These are phyloP conservation scores for Drosophila sucinea DNA, from an alignment of 1,140 invertebrate genomes.

Conservation along the genomic window DNA sequence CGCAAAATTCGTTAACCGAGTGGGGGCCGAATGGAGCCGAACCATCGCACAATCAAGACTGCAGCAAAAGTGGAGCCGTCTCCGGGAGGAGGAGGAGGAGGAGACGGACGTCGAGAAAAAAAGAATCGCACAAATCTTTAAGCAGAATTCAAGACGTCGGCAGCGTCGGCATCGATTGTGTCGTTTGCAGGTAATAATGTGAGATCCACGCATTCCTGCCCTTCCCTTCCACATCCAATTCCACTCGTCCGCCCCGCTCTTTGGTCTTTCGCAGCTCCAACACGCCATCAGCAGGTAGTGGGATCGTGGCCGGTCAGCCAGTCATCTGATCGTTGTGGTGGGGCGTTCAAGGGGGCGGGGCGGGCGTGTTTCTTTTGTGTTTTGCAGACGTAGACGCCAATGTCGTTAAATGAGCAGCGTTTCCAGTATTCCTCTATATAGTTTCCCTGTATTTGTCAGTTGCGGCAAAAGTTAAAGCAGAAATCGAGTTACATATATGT, in stretches of 20 bases:
- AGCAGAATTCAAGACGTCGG: conserved; percentile 66
- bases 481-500: conserved; percentile 68
- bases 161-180: conserved; percentile 73
- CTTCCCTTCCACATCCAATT: background rate
- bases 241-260: conserved; percentile 11
- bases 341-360: conserved; percentile 54
- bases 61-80: background rate
- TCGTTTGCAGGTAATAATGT: conserved; percentile 82
- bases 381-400: conserved; percentile 79
- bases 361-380: conserved; percentile 71
- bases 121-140: conserved; percentile 61
- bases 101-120: background rate
- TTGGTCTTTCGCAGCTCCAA: background rate
- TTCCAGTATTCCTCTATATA: conserved; percentile 23
- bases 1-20: conserved; percentile 51
- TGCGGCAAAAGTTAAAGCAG: conserved; percentile 76
- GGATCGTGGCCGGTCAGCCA: conserved; percentile 56
- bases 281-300: conserved; percentile 72
- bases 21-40: conserved; percentile 54
- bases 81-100: conserved; percentile 31
- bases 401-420: conserved; percentile 76
- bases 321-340: conserved; percentile 70
- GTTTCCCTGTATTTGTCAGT: conserved; percentile 49
- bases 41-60: conserved; percentile 56
- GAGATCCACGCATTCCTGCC: conserved; percentile 77